Conservation (phyloP, 2,888 invertebrate genomes). For the Cremastinae sp. region DNA sequence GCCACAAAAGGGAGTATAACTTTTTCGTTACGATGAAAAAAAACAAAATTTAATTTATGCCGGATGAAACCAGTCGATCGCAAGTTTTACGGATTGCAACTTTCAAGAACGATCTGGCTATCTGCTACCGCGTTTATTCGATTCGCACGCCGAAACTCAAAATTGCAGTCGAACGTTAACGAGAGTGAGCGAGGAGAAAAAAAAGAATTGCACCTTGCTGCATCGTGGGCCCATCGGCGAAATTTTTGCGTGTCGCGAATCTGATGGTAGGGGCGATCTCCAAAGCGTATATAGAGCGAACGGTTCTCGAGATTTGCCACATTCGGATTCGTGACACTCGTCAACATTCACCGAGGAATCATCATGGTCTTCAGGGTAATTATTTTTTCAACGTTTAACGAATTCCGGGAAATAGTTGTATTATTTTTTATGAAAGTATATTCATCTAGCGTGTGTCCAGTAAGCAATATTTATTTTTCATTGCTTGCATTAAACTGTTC, state of each 20-base stretch:
- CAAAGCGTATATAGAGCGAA: constrained; percentile 44
- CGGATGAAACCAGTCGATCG: constrained; percentile 20
- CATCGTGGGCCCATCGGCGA: constrained; percentile 20
- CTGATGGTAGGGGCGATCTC: constrained; percentile 29
- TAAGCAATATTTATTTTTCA: too few species aligned
- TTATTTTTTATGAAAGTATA: too few species aligned
- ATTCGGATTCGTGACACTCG: constrained; percentile 37
- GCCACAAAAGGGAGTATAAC: constrained; percentile 25
- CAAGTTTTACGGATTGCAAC: constrained; percentile 31
- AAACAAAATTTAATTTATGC: constrained; percentile 27
- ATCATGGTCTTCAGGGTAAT: constrained; percentile 50
- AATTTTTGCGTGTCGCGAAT: neutral
- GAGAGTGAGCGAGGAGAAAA: neutral
- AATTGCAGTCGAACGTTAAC: constrained; percentile 46
- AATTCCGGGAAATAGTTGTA: too few species aligned
- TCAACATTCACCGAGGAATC: constrained; percentile 26
- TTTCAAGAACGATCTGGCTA: constrained; percentile 2
- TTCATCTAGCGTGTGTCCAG: too few species aligned
- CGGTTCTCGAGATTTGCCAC: constrained; percentile 32
- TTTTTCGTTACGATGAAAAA: neutral
- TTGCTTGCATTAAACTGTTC: too few species aligned
- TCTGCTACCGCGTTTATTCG: neutral
- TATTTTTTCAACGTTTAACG: neutral
- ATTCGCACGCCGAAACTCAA: neutral
- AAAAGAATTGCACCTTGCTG: constrained; percentile 49